Evolutionary conservation across 2,888 invertebrate genomes (phyloP).

Genomic region (Lottia scabra): DNA sequence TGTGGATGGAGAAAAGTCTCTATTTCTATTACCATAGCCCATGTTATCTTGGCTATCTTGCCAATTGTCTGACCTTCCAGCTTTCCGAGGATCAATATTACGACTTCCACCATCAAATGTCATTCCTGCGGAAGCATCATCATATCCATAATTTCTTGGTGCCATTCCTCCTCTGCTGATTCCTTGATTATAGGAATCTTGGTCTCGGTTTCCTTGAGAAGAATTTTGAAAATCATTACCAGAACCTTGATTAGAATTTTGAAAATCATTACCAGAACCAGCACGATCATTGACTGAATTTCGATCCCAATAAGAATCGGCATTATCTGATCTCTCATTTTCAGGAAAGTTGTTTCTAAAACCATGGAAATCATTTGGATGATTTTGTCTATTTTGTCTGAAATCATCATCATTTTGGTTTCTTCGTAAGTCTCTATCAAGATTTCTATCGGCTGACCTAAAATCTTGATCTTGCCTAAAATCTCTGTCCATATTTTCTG

Average conservation of each 20-base stretch:
- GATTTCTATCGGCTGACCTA: neutral
- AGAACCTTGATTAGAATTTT: neutral
- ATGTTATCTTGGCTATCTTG: slow-evolving; percentile 4
- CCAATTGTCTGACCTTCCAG: neutral
- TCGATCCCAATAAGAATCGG: no score
- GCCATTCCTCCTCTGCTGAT: slow-evolving; percentile 1
- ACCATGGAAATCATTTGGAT: slow-evolving; percentile 5
- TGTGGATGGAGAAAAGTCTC: neutral
- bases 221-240: neutral
- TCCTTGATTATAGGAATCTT: neutral
- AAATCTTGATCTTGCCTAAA: neutral
- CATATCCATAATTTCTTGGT: slow-evolving; percentile 14
- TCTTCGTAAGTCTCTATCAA: neutral
- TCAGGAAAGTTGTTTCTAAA: neutral
- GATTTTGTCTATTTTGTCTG: neutral
- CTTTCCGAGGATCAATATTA: neutral
- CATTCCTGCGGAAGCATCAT: slow-evolving; percentile 18
- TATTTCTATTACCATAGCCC: neutral
- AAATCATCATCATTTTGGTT: neutral
- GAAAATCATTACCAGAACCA: neutral
- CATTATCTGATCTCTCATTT: neutral
- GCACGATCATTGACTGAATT: neutral
- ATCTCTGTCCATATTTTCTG: neutral
- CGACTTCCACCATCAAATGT: slow-evolving; percentile 13
- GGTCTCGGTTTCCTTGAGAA: neutral